Conservation (phyloP, 2,113 vertebrate genomes). For the Chascanopsetta lugubris region DNA sequence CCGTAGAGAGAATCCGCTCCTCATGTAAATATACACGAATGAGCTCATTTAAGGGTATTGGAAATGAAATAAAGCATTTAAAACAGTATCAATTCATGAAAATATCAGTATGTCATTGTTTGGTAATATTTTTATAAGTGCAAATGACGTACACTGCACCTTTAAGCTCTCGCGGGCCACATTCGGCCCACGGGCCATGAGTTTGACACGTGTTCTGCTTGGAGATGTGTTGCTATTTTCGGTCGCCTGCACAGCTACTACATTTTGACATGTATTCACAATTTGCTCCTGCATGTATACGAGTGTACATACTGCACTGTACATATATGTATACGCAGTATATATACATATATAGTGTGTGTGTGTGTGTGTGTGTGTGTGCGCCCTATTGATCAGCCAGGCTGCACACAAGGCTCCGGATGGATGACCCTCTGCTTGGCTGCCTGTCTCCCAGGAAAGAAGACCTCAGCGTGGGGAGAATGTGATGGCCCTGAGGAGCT, state of each 20-base stretch:
- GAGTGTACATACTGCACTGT: not conserved
- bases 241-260: not conserved
- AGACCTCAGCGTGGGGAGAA: constrained; percentile 29
- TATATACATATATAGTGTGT: constrained; percentile 6
- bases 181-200: too few species aligned
- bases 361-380: not conserved
- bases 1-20: too few species aligned
- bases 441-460: constrained; percentile 41
- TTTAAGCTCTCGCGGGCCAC: too few species aligned
- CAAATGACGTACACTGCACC: too few species aligned
- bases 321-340: too few species aligned
- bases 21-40: too few species aligned
- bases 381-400: constrained; percentile 54
- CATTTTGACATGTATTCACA: constrained; percentile 10
- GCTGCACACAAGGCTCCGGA: constrained; percentile 32
- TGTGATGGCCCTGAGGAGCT: constrained; percentile 25
- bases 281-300: constrained; percentile 4
- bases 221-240: not conserved
- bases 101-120: too few species aligned
- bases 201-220: too few species aligned
- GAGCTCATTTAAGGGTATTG: too few species aligned
- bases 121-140: too few species aligned
- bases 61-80: too few species aligned
- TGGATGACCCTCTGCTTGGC: constrained; percentile 50
- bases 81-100: too few species aligned